Evolutionary conservation across 2,888 invertebrate genomes (phyloP), one percentile per base, ranked within the genome.

Genomic region (Agonopterix arenella): DNA sequence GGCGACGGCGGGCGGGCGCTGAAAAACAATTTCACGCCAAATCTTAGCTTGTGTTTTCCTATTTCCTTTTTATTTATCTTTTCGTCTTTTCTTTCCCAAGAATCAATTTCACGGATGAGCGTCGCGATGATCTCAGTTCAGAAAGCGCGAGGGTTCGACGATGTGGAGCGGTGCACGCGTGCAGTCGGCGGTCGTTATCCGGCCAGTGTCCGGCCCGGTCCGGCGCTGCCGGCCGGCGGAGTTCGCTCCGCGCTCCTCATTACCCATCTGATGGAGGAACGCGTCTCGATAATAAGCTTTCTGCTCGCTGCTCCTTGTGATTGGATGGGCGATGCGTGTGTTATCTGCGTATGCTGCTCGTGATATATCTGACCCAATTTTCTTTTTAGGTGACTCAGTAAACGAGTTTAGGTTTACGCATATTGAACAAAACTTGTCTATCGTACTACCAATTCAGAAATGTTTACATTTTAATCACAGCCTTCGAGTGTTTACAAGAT

Each of bases 11-110:
- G 76, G 78, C 72, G 82, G 81, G 77, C 70, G 84, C 78, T 83
- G 81, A 86, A 89, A 88, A 86, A 89, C 89, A 89, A 89, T 89
- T 89, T 89, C 88, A 89, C 89, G 89, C 89, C 89, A 89, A 89
- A 89, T 89, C 89, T 89, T 88, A 86, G 84, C 85, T 84, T 84
- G 86, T 89, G 88, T 89, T 89, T 88, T 88, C 84, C 84, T 89
- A 88, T 89, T 89, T 89, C 86, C 85, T 84, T 89, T 86, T 89
- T 88, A 88, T 89, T 89, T 89, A 88, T 89, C 85, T 86, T 86
- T 86, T 80, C 83, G 84, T 86, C 81, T 86, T 86, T 86, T 84
- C 84, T 86, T 86, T 85, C 77, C 77, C 79, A 80, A 79, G 86
- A 89, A 89, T 89, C 89, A 89, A 89, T 89, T 89, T 89, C 89